Conservation (phyloP, 2,113 vertebrate genomes). For the Salvelinus fontinalis region DNA sequence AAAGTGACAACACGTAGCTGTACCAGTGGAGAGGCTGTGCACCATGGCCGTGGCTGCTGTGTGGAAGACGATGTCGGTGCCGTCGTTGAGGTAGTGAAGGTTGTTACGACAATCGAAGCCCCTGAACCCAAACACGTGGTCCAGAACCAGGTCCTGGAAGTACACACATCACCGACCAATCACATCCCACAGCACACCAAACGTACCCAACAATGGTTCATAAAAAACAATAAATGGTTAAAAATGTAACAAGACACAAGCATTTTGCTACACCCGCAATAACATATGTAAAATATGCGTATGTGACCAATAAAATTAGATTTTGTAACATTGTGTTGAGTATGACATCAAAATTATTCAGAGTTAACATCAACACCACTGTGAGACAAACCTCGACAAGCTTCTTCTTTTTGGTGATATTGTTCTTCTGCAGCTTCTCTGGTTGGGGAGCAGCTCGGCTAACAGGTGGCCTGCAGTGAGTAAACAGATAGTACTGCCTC, state of each 20-base stretch:
- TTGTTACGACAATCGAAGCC: slow-evolving; percentile 97
- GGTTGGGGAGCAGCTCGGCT: slow-evolving; percentile 92
- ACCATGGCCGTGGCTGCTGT: slow-evolving; percentile 87
- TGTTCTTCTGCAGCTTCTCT: slow-evolving; percentile 93
- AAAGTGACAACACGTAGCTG: background rate
- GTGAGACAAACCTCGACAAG: slow-evolving; percentile 83
- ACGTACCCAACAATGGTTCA: background rate
- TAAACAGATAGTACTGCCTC: background rate
- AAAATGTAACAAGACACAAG: too few species aligned
- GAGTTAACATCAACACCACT: too few species aligned
- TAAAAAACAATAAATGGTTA: too few species aligned
- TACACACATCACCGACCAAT: background rate
- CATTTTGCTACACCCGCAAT: too few species aligned
- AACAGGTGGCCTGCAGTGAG: slow-evolving; percentile 83
- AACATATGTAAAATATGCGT: too few species aligned
- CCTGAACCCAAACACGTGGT: slow-evolving; percentile 95
- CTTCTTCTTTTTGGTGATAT: slow-evolving; percentile 91
- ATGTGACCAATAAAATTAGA: too few species aligned
- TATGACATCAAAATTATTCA: too few species aligned
- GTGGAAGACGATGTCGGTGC: slow-evolving; percentile 92
- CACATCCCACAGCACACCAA: background rate
- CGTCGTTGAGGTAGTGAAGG: slow-evolving; percentile 97
- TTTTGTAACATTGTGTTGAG: background rate
- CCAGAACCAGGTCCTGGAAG: slow-evolving; percentile 86
- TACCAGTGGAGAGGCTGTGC: slow-evolving; percentile 91